Conservation (phyloP, 2,113 vertebrate genomes). For the Ophthalmolycus amberensis region DNA sequence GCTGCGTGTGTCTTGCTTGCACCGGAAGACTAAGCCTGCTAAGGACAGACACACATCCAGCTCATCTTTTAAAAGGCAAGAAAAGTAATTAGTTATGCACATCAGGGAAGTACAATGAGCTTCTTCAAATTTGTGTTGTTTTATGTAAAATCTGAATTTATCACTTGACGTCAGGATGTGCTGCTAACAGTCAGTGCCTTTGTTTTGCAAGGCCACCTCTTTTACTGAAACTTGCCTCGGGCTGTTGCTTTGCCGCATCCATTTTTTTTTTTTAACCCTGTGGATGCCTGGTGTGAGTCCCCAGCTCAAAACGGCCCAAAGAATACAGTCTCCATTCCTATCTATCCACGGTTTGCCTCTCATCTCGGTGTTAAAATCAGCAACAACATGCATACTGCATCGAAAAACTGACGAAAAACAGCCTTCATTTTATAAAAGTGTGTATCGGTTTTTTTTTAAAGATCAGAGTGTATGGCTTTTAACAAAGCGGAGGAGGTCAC, state of each 20-base stretch:
- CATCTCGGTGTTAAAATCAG: slow-evolving; percentile 8
- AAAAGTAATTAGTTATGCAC: slow-evolving; percentile 90
- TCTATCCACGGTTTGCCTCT: not conserved
- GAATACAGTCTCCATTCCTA: slow-evolving; percentile 31
- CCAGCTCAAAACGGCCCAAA: slow-evolving; percentile 43
- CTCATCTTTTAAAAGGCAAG: slow-evolving; percentile 86
- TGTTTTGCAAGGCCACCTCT: slow-evolving; percentile 87
- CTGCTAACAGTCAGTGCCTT: slow-evolving; percentile 89
- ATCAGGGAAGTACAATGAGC: slow-evolving; percentile 86
- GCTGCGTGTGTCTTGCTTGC: slow-evolving; percentile 40
- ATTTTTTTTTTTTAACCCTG: slow-evolving; percentile 86
- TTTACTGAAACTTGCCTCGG: slow-evolving; percentile 87
- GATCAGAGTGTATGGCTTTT: slow-evolving; percentile 24
- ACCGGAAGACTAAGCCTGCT: slow-evolving; percentile 38
- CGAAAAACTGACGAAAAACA: slow-evolving; percentile 1
- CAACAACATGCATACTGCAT: not conserved
- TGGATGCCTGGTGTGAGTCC: slow-evolving; percentile 31
- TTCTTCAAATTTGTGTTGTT: slow-evolving; percentile 84
- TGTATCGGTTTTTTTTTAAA: slow-evolving; percentile 37
- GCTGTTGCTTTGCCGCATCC: slow-evolving; percentile 86
- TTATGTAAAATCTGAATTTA: slow-evolving; percentile 88
- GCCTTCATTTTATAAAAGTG: not conserved
- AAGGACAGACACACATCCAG: slow-evolving; percentile 53
- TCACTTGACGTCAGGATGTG: slow-evolving; percentile 91
- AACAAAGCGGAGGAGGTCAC: slow-evolving; percentile 26